Percentiles rank a stretch among this genome's conserved stretches.
Conservation (phyloP, 1,140 invertebrate genomes). For the Sycophila sp. region DNA sequence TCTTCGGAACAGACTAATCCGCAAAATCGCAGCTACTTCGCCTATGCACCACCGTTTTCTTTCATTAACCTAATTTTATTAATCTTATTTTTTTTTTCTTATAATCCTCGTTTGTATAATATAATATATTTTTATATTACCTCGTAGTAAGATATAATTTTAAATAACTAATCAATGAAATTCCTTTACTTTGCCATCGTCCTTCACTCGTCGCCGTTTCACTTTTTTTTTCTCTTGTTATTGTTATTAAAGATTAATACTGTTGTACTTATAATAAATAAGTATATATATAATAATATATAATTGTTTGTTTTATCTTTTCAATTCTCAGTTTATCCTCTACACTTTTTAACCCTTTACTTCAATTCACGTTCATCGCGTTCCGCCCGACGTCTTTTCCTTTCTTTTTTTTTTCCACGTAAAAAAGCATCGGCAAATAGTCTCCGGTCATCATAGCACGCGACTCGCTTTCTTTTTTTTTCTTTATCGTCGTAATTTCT, state of each 20-base stretch:
- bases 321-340: constrained; percentile 40
- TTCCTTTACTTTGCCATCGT: constrained; percentile 34
- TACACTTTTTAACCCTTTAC: constrained; percentile 4
- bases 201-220: constrained; percentile 6
- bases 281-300: constrained; percentile 45
- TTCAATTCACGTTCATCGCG: constrained; percentile 30
- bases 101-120: constrained; percentile 37
- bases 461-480: background rate
- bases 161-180: constrained; percentile 32
- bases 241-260: constrained; percentile 57
- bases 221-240: constrained; percentile 37
- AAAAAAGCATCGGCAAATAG: too few relatives aligned
- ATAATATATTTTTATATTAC: constrained; percentile 35
- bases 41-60: background rate
- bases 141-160: constrained; percentile 37
- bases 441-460: too few relatives aligned
- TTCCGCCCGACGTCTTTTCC: background rate
- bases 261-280: constrained; percentile 58
- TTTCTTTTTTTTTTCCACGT: too few relatives aligned
- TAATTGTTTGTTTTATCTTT: constrained; percentile 44
- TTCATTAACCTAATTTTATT: constrained; percentile 18
- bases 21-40: background rate
- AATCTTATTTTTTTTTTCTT: constrained; percentile 37
- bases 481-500: background rate
- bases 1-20: background rate